Evolutionary conservation across 2,888 invertebrate genomes (phyloP).

Genomic region (Lacanobia oleracea): DNA sequence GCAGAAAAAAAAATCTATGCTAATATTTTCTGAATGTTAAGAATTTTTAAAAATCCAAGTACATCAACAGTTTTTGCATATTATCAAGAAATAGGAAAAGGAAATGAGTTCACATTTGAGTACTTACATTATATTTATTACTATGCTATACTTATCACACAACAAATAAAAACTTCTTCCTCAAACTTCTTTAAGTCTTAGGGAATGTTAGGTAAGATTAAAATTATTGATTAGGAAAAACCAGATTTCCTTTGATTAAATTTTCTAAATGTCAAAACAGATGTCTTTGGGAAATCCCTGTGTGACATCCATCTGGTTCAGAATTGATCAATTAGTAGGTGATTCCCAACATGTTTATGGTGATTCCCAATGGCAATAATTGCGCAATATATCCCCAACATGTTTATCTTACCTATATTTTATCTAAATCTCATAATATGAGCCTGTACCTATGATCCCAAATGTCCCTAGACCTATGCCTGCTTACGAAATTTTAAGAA

Average conservation of each 20-base stretch:
- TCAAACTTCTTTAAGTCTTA: no score
- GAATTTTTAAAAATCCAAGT: background rate
- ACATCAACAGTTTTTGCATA: background rate
- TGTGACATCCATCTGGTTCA: background rate
- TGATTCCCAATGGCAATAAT: slow-evolving; percentile 19
- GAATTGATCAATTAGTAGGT: slow-evolving; percentile 16
- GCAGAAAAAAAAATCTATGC: no score
- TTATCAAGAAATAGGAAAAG: slow-evolving; percentile 7
- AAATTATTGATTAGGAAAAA: background rate
- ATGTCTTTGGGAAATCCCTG: slow-evolving; percentile 15
- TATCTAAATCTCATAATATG: background rate
- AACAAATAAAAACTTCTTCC: background rate
- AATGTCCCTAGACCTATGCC: slow-evolving; percentile 3
- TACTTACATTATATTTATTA: background rate
- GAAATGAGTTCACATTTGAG: background rate
- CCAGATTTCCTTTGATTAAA: no score
- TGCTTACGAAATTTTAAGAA: background rate
- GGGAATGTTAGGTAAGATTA: background rate
- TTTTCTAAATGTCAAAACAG: no score
- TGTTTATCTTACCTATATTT: background rate
- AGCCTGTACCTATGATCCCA: background rate
- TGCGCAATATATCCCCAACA: slow-evolving; percentile 28
- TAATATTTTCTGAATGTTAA: no score
- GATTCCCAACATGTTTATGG: no score
- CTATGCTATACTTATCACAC: background rate